phyloP scores from a whole-genome alignment of 2,888 invertebrate genomes.

The Tachina lurida region DNA sequence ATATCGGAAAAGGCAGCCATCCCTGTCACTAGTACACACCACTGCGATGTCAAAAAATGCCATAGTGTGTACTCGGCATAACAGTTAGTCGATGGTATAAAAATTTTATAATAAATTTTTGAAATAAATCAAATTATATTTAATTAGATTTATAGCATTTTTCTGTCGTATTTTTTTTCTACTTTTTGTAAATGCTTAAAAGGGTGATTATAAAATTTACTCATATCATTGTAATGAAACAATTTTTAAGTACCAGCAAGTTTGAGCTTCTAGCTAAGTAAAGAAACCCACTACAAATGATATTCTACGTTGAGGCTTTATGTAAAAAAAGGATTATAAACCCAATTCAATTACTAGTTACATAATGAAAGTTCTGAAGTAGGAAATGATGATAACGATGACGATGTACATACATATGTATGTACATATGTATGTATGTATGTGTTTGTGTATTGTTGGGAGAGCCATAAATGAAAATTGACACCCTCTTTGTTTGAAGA shows the following conservation, averaged over 20 bases:
- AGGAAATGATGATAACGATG: constrained; percentile 21
- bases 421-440: background rate
- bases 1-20: no score
- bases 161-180: no score
- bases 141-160: no score
- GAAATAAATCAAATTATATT: no score
- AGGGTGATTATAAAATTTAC: no score
- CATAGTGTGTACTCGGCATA: no score
- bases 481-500: constrained; percentile 1
- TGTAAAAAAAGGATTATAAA: constrained; percentile 65
- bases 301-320: constrained; percentile 29
- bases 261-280: background rate
- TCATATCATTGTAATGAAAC: background rate
- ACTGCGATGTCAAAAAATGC: no score
- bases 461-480: constrained; percentile 46
- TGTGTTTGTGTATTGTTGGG: constrained; percentile 2
- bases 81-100: no score
- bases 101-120: no score
- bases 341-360: constrained; percentile 66
- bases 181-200: no score
- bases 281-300: constrained; percentile 32
- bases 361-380: constrained; percentile 59
- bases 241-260: background rate
- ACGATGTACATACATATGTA: background rate
- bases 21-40: no score